Evolutionary conservation across 2,888 invertebrate genomes (phyloP).

Genomic region (Alsophila aescularia): DNA sequence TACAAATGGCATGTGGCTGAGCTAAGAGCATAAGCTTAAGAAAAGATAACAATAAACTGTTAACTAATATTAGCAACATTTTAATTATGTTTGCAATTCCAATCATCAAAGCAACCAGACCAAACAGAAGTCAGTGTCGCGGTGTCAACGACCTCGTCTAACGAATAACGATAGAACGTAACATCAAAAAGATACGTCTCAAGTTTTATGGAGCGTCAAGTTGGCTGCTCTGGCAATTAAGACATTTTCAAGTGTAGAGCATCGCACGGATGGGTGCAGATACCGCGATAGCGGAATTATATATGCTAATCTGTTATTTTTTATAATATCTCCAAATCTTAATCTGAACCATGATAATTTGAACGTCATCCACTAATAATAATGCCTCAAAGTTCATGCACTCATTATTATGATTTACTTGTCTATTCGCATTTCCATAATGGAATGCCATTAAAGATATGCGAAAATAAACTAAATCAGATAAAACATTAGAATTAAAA

Average conservation of each 20-base stretch:
- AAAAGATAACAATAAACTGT: too few relatives aligned
- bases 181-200: constrained; percentile 62
- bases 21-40: too few relatives aligned
- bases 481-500: constrained; percentile 36
- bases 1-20: too few relatives aligned
- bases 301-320: constrained; percentile 23
- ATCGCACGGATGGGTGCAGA: constrained; percentile 65
- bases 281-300: constrained; percentile 42
- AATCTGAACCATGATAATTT: constrained; percentile 11
- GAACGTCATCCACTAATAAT: constrained; percentile 19
- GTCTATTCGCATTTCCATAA: constrained; percentile 30
- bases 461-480: constrained; percentile 15
- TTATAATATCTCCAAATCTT: constrained; percentile 12
- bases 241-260: constrained; percentile 64
- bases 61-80: too few relatives aligned
- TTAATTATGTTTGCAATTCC: not conserved
- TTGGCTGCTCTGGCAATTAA: constrained; percentile 66
- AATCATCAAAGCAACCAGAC: constrained; percentile 8
- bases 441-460: constrained; percentile 25
- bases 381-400: constrained; percentile 13
- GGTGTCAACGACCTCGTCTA: constrained; percentile 63
- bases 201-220: constrained; percentile 81
- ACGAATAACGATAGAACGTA: constrained; percentile 57
- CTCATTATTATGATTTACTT: constrained; percentile 19
- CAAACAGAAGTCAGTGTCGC: constrained; percentile 14